Base-by-base conservation (phyloP, 2,888 invertebrate genomes). In the Drosophila tripunctata region DNA sequence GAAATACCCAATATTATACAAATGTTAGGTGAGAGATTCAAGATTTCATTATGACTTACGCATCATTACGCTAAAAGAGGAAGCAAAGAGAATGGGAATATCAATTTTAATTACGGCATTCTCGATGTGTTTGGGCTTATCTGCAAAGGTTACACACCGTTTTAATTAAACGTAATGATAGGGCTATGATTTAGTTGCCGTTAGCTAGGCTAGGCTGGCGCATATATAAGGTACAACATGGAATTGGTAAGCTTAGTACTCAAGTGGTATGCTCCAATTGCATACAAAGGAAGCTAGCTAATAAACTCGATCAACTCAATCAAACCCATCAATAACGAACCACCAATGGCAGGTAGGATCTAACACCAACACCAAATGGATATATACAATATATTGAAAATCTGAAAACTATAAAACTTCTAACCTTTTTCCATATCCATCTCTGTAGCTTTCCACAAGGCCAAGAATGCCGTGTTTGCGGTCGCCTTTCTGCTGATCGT, bases 81-180 rank as follows among this genome's bases (percentile, higher is more conserved):
- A n/a, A 27, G 35, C 24, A 15, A 8, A 24, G 24, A 7, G 45
- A 24, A 38, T 17, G 15, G 43, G 31, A 24, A 50, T 41, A 52
- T 50, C 51, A 75, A 56, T 63, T 85, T 80, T 87, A 80, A 87
- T 87, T 80, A 69, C 44, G 48, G 47, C 48, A 76, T 41, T 65
- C 36, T 33, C 30, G 38, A 19, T 72, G 67, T 66, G 50, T 75
- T 58, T 55, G 36, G 50, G 45, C 50, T 79, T 79, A 87, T 79
- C 78, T 67, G 65, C 55, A 31, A 38, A 51, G 51, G 45, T 65
- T 69, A 64, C 72, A 76, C 44, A 81, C 67, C 57, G 78, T 80
- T 77, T 77, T 79, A 79, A 79, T 79, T 79, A 79, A 63, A 50
- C 62, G 33, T 43, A 36, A 48, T 24, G 36, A 36, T 33, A 35